Percentiles rank a stretch among this genome's conserved stretches.
phyloP scores from a whole-genome alignment of 2,888 invertebrate species.

The Lacanobia oleracea region DNA sequence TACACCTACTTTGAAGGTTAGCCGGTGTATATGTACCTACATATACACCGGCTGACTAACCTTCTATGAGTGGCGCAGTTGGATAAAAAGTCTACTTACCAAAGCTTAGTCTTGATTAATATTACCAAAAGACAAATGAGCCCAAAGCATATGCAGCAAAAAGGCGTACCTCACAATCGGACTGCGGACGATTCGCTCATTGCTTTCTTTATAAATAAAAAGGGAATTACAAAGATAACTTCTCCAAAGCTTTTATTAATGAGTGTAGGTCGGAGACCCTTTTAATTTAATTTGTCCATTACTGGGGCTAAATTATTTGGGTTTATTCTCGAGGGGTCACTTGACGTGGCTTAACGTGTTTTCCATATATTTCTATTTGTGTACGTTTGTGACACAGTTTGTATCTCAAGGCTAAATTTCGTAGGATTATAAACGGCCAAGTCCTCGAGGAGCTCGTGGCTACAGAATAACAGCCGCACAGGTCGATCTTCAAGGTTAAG shows the following conservation, averaged over 20 bases:
- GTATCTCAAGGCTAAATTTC: too few relatives aligned
- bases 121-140: constrained; percentile 12
- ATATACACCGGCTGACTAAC: too few relatives aligned
- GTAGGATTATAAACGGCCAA: not conserved
- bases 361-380: not conserved
- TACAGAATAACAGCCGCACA: too few relatives aligned
- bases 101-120: constrained; percentile 12
- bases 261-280: constrained; percentile 28
- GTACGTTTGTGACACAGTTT: not conserved
- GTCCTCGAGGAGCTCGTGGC: too few relatives aligned
- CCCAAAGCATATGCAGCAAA: not conserved
- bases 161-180: not conserved
- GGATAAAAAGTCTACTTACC: not conserved
- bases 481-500: too few relatives aligned
- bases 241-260: constrained; percentile 36
- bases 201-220: constrained; percentile 21
- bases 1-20: too few relatives aligned
- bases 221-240: constrained; percentile 19
- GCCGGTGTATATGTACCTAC: too few relatives aligned
- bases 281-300: constrained; percentile 59
- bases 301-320: constrained; percentile 46
- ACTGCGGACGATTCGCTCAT: not conserved
- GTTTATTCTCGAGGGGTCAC: constrained; percentile 25
- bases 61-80: too few relatives aligned
- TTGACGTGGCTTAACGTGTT: constrained; percentile 34